A percentile compares a stretch with the other conserved stretches of the same genome.
Conservation (phyloP, 1,140 invertebrate genomes). For the Drosophila nigromelanica region DNA sequence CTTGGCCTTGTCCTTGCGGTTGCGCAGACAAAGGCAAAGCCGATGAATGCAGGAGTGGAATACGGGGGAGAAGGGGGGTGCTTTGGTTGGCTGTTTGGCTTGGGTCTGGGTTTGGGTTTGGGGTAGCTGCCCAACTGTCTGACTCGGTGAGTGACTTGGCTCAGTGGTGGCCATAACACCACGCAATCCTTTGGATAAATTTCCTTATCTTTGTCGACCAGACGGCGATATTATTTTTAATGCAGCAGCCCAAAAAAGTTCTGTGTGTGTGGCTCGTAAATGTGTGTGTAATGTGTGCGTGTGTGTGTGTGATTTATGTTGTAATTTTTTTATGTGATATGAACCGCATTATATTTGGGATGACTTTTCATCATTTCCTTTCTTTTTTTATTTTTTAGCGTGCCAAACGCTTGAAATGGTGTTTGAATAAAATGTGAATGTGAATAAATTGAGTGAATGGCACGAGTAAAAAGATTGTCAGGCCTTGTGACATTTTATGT, state of each 20-base stretch:
- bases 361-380: slow-evolving; percentile 54
- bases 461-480: neutral
- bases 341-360: slow-evolving; percentile 44
- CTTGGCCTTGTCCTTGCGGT: slow-evolving; percentile 65
- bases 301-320: slow-evolving; percentile 74
- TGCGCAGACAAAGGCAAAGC: slow-evolving; percentile 57
- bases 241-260: slow-evolving; percentile 62
- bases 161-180: slow-evolving; percentile 70
- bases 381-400: neutral
- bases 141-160: slow-evolving; percentile 39
- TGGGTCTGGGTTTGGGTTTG: neutral
- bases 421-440: slow-evolving; percentile 14
- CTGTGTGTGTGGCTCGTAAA: slow-evolving; percentile 39
- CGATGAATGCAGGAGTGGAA: neutral
- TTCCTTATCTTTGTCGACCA: slow-evolving; percentile 82
- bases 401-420: slow-evolving; percentile 10
- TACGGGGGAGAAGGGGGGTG: neutral
- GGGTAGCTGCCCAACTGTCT: slow-evolving; percentile 24
- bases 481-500: neutral
- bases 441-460: neutral
- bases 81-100: neutral
- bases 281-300: slow-evolving; percentile 38
- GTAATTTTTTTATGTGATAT: slow-evolving; percentile 78
- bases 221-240: slow-evolving; percentile 84
- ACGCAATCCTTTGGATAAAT: slow-evolving; percentile 83